Evolutionary conservation across 37 sponge, comb jelly and placozoan species (phyloP), one percentile per base, ranked within the genome.

Genomic region (Diacarnus erythraeanus): DNA sequence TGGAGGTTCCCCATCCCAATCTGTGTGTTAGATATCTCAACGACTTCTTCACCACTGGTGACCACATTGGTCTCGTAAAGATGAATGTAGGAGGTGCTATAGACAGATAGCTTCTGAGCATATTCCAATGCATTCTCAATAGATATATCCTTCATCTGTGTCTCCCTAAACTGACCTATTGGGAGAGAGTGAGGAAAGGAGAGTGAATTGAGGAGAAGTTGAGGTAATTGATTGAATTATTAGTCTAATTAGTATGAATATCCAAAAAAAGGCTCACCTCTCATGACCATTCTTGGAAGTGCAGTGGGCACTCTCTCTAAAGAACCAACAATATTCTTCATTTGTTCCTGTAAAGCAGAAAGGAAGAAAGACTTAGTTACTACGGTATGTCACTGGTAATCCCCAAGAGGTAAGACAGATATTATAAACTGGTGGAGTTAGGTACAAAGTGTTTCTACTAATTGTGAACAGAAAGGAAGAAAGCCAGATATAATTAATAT

Each of bases 131-230:
- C 74, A 6, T 75, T 56, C 20, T 22, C 67, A 12, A 69, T 23
- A 3, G 38, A 29, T 0, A 84, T 37, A 21, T 92, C 57, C 8
- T 34, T 17, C 57, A 69, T 80, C 1, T 57, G 69, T 0, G 75
- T 72, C 39, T 92, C 88, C 29, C 85, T 72, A 73, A 80, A 92
- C 57, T 87, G 88, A 0, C 89, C 89, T 89, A 51, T 6, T 15
- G 51, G 51, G 12, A 47, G 51, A 15, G 51, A n/a, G n/a, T n/a
- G n/a, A n/a, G n/a, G n/a, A n/a, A n/a, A n/a, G n/a, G n/a, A n/a
- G n/a, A n/a, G n/a, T n/a, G n/a, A n/a, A n/a, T n/a, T n/a, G n/a
- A n/a, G n/a, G n/a, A n/a, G n/a, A n/a, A n/a, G n/a, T n/a, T n/a
- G n/a, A n/a, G n/a, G n/a, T n/a, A n/a, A n/a, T n/a, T n/a, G n/a